Evolutionary conservation across 2,797 vertebrate genomes (phyloP), one percentile per base, ranked within the genome.

Genomic region (Peromyscus eremicus): DNA sequence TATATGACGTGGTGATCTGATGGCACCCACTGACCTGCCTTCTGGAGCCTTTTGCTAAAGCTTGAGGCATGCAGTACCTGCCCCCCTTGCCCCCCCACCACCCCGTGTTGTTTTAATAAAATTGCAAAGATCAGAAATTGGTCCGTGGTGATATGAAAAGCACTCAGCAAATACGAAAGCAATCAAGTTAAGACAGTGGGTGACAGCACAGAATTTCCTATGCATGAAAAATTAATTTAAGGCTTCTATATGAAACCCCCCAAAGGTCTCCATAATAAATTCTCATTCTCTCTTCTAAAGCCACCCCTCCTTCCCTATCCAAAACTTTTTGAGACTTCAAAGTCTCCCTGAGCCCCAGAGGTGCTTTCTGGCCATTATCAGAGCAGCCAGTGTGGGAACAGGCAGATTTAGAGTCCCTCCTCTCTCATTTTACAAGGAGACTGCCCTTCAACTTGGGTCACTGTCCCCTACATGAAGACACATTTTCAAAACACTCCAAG

Each of bases 191-290:
- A 89, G 95, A 88, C 89, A 68, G 73, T 29, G 92, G 97, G 95
- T 89, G 94, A 97, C 89, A 96, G 92, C 81, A 34, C 43, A 52
- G 92, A 89, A 82, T 96, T 97, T 95, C 43, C 1, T 85, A 90
- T 93, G 85, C 60, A 95, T 97, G 94, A 93, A 96, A 96, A 55
- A n/a, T 94, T 96, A 97, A 97, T 97, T 96, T 96, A 97, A 62
- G 75, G 68, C 91, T 92, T 97, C 96, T 95, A 89, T 92, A 91
- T 60, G 95, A 97, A 97, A 94, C 85, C 91, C 94, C 94, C 94
- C 64, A 87, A 92, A 97, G 97, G 91, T 94, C 73, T 66, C 3
- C 32, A 37, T 83, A 83, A 96, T 97, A 97, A 96, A 97, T 97
- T 97, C 82, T 89, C 43, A 6, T 96, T 83, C 81, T 83, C 92